A percentile compares a stretch with the other conserved stretches of the same genome.
These are phyloP conservation scores for Acanthiza pusilla DNA, from an alignment of 2,797 vertebrate genomes.

Conservation along the genomic window DNA sequence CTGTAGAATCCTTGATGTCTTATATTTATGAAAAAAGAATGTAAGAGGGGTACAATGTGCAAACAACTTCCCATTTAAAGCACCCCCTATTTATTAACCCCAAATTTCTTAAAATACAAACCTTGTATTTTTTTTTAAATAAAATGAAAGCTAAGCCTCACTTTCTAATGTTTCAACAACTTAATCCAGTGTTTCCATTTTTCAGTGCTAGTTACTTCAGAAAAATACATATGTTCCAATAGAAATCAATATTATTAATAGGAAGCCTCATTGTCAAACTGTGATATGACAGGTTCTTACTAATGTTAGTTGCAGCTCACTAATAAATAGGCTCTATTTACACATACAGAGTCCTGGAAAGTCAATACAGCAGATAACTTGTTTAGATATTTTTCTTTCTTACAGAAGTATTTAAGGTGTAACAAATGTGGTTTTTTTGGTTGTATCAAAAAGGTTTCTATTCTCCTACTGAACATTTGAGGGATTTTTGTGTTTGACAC, in stretches of 20 bases:
- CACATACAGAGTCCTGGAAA: constrained; percentile 6
- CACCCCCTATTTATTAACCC: neutral
- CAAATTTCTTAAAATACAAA: neutral
- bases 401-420: constrained; percentile 21
- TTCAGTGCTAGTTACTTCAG: constrained; percentile 34
- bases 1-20: neutral
- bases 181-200: constrained; percentile 25
- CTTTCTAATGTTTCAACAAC: neutral
- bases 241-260: constrained; percentile 1
- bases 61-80: neutral
- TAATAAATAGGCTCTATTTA: constrained; percentile 51
- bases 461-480: constrained; percentile 25
- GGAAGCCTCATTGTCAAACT: constrained; percentile 31
- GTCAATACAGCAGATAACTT: constrained; percentile 33
- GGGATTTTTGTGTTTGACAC: constrained; percentile 23
- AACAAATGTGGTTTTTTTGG: neutral
- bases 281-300: neutral
- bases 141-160: constrained; percentile 44
- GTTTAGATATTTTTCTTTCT: neutral
- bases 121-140: neutral
- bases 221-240: neutral
- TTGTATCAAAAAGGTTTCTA: constrained; percentile 52
- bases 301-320: constrained; percentile 26
- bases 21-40: neutral
- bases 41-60: neutral